Percentiles rank a stretch among this genome's conserved stretches.
phyloP scores from a whole-genome alignment of 2,113 vertebrate genomes.

The Noctilio leporinus region DNA sequence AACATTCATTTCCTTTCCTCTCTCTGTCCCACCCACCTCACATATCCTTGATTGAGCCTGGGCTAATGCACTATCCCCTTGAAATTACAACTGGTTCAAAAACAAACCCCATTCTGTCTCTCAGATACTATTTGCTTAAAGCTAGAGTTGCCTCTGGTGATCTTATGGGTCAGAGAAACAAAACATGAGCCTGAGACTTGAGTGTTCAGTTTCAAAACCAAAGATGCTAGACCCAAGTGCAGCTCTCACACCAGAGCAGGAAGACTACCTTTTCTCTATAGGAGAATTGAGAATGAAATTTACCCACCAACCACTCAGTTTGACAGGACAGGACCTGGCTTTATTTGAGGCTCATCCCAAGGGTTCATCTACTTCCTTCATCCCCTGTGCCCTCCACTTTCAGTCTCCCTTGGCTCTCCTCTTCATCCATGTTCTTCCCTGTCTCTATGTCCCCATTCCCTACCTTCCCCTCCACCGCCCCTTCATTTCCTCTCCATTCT shows the following conservation, averaged over 20 bases:
- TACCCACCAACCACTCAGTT: too few relatives aligned
- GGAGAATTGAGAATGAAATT: background rate
- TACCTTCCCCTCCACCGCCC: background rate
- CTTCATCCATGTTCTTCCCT: background rate
- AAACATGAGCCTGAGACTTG: background rate
- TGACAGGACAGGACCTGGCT: background rate
- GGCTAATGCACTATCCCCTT: background rate
- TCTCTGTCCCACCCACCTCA: fast-evolving
- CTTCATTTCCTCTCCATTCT: background rate
- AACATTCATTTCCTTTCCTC: background rate
- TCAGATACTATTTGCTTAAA: background rate
- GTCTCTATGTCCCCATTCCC: background rate
- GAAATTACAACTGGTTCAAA: background rate
- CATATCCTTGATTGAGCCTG: background rate
- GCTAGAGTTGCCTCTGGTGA: background rate
- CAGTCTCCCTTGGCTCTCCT: background rate
- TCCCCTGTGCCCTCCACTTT: too few relatives aligned
- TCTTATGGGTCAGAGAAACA: background rate
- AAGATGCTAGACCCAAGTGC: background rate
- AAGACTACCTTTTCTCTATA: background rate
- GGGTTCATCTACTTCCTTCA: background rate
- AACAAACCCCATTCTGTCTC: background rate
- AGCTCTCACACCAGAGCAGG: background rate
- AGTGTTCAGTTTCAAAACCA: background rate
- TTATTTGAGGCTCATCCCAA: background rate